Percentiles rank a stretch among this genome's conserved stretches.
phyloP scores from a whole-genome alignment of 1,140 invertebrate genomes.

The Carposina sasakii region DNA sequence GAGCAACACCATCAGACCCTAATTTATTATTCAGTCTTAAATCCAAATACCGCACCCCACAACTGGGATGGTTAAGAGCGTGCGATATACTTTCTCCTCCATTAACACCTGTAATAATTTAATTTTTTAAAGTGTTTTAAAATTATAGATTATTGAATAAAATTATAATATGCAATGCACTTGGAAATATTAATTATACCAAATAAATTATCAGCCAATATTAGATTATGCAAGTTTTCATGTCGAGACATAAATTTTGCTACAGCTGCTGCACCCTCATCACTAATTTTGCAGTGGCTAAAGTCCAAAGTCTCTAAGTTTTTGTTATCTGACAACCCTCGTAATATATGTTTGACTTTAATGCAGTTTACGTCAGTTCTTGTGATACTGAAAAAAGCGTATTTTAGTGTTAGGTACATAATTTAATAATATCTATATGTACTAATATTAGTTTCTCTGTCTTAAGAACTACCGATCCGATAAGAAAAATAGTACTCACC shows the following conservation, averaged over 20 bases:
- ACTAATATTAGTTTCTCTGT: too few species aligned
- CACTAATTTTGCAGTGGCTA: slow-evolving; percentile 67
- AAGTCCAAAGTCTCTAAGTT: slow-evolving; percentile 64
- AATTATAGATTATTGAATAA: slow-evolving; percentile 1
- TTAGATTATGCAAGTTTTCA: slow-evolving; percentile 51
- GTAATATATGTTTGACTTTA: slow-evolving; percentile 63
- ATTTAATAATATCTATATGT: too few species aligned
- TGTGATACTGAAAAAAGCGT: slow-evolving; percentile 53
- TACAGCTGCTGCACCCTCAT: slow-evolving; percentile 57
- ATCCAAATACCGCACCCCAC: slow-evolving; percentile 53
- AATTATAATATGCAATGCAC: background rate
- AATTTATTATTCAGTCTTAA: slow-evolving; percentile 60
- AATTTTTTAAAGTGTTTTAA: slow-evolving; percentile 7
- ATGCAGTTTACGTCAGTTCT: slow-evolving; percentile 68
- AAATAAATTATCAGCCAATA: slow-evolving; percentile 66
- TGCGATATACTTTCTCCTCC: slow-evolving; percentile 60
- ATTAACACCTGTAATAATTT: slow-evolving; percentile 35
- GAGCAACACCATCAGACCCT: slow-evolving; percentile 59
- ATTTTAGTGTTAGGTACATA: background rate
- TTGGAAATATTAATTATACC: slow-evolving; percentile 41
- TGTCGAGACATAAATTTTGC: slow-evolving; percentile 63
- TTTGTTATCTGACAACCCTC: slow-evolving; percentile 52
- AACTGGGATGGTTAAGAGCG: slow-evolving; percentile 51
- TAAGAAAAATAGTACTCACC: slow-evolving; percentile 36
- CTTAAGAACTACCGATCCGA: too few species aligned